Conservation (phyloP, 2,797 vertebrate genomes). For the Falco cherrug region DNA sequence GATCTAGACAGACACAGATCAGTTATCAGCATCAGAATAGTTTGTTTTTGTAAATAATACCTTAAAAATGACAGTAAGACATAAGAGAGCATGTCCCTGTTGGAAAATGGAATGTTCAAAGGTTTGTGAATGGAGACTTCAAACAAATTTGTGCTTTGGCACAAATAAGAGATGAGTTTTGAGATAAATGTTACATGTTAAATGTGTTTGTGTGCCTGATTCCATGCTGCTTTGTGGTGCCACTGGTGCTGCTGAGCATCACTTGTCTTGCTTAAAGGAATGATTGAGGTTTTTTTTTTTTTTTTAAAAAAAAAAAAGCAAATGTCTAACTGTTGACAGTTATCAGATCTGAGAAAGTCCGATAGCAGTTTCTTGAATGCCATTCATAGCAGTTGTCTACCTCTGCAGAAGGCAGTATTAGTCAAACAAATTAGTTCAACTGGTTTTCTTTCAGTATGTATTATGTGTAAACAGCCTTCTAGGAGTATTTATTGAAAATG, state of each 20-base stretch:
- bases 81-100: not conserved
- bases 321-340: fast-evolving
- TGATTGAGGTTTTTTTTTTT: not conserved
- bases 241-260: not conserved
- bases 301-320: not conserved
- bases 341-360: not conserved
- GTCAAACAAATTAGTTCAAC: not conserved
- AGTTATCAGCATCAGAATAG: not conserved
- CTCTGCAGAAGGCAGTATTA: not conserved
- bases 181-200: not conserved
- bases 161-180: not conserved
- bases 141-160: not conserved
- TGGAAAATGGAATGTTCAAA: not conserved
- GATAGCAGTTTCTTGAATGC: not conserved
- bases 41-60: not conserved
- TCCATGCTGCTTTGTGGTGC: not conserved
- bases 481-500: not conserved
- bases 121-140: not conserved
- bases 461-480: not conserved
- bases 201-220: not conserved
- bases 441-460: not conserved
- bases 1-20: not conserved
- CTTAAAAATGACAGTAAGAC: not conserved
- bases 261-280: not conserved
- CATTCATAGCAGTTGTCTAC: not conserved